Base-by-base conservation (phyloP, 2,113 vertebrate species). In the Bagarius yarrelli region DNA sequence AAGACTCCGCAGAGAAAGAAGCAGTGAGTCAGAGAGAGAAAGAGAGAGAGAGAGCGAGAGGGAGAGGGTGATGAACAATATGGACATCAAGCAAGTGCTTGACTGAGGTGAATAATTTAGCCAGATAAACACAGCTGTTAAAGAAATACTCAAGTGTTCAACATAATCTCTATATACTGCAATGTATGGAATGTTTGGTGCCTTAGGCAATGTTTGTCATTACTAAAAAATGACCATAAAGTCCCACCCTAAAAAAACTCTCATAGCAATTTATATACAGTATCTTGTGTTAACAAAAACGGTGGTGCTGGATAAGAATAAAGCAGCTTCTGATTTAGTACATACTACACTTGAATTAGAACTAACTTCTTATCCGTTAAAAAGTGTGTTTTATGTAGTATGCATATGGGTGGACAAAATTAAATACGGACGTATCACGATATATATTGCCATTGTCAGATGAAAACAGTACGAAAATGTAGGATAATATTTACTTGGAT, bases 1-100 rank as follows among this genome's bases (percentile, higher is more conserved):
- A 92, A 94, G 91, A 92, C 90, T 89, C 84, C 21, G 18, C 1
- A 12, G 27, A 23, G 44, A 12, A 71, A n/a, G 25, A 25, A 71
- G 67, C 44, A 5, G 40, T 40, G 34, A 40, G 34, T 40, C 32
- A 66, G 34, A 44, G 40, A 72, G 47, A 21, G n/a, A 13, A 16
- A 53, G 47, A 53, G 18, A 53, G 27, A 53, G 16, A 72, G n/a
- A 50, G 36, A 70, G 23, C n/a, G 63, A 30, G 59, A 61, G 25
- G 8, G 60, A 18, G 60, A 25, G 27, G 5, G 60, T 3, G 23
- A 64, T 14, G 23, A 50, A 50, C 2, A 25, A 70, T 50, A 52
- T 52, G 47, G 8, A 52, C n/a, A 53, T 52, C 47, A 72, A 72
- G 47, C 70, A 53, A 72, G 16, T 72, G 16, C 25, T 30, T 32